Evolutionary conservation across 2,888 invertebrate species (phyloP).

Genomic region (Ophion ventricosus): DNA sequence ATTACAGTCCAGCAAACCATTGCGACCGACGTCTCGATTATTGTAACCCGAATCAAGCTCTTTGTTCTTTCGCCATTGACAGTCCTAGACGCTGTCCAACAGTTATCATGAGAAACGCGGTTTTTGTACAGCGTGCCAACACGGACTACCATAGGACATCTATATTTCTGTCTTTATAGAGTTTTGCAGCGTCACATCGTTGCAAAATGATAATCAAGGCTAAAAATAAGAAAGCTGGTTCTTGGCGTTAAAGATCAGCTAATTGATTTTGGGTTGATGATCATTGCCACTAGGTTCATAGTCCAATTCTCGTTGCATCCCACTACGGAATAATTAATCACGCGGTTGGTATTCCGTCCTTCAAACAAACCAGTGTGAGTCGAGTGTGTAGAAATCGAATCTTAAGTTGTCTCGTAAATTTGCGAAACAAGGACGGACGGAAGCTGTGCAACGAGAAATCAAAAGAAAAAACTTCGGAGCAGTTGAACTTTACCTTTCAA

Average conservation of each 20-base stretch:
- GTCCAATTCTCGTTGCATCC: neutral
- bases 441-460: slow-evolving; percentile 19
- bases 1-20: slow-evolving; percentile 40
- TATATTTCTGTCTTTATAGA: neutral
- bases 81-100: neutral
- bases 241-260: neutral
- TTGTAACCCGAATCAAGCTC: too few relatives aligned
- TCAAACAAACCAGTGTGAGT: neutral
- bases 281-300: neutral
- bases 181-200: neutral
- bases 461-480: slow-evolving; percentile 69
- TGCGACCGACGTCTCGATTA: neutral
- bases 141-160: neutral
- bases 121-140: too few relatives aligned
- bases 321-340: neutral
- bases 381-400: neutral
- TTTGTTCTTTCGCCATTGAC: neutral
- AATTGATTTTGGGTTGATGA: neutral
- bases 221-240: too few relatives aligned
- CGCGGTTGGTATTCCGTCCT: neutral
- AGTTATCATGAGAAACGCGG: too few relatives aligned
- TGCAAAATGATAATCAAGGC: neutral
- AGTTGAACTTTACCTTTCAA: slow-evolving; percentile 79
- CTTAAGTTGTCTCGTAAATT: neutral
- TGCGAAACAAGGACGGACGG: neutral